Evolutionary conservation across 2,113 vertebrate species (phyloP), one percentile per base, ranked within the genome.

Genomic region (Oenanthe melanoleuca): DNA sequence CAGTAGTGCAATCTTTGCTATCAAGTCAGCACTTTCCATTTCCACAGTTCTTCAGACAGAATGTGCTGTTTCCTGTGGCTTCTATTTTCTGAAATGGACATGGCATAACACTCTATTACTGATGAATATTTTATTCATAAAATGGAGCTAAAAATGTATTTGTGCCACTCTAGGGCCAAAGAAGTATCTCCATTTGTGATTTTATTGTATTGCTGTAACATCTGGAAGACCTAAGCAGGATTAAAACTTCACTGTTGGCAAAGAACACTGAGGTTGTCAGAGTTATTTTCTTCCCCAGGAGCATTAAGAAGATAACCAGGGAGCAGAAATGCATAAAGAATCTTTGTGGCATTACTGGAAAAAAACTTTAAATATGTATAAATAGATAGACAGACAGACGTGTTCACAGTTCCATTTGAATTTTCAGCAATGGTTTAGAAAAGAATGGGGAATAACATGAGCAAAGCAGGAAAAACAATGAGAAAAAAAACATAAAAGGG

Each of bases 101-200:
- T 77, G 70, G 45, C 34, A 91, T 77, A 75, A 89, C 71, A 85
- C 50, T 87, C 53, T 88, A 75, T 82, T 95, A 82, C 81, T 89
- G 79, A 92, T 91, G 5, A 95, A 97, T 96, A 94, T 95, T 97
- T 95, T 95, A 95, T 95, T 91, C 67, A 95, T 91, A 89, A 92
- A 95, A 83, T 93, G 82, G 50, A 97, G 24, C 21, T 90, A 80
- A 89, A 95, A 95, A 91, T 86, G 50, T 80, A 72, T 86, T 88
- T 85, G 61, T 92, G 74, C 50, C 31, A 73, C 65, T 82, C 66
- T 55, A 89, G 78, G 78, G 70, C 78, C 81, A 80, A 88, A 75
- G 59, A 79, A 57, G 23, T 92, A 73, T 29, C 38, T 93, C 40
- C 19, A 31, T 57, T 81, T 89, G 66, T 73, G 55, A 79, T 91